These are phyloP conservation scores for Pardalotus punctatus DNA, from an alignment of 2,113 vertebrate genomes.

Conservation along the genomic window DNA sequence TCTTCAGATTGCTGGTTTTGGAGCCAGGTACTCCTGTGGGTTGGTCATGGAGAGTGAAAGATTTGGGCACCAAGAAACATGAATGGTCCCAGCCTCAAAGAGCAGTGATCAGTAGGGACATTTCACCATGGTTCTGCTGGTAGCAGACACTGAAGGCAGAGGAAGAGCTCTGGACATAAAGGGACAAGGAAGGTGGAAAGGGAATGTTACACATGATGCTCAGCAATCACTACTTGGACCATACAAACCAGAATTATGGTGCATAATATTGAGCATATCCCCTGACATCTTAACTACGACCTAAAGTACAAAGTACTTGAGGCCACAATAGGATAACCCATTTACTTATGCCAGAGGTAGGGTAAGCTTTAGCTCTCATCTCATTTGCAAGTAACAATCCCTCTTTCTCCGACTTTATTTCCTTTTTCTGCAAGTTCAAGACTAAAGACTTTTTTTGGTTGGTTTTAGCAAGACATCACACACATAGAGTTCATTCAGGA, in stretches of 20 bases:
- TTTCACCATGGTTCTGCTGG: neutral
- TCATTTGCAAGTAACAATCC: neutral
- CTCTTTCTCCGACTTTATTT: neutral
- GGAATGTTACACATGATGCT: rapidly evolving
- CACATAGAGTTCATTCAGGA: neutral
- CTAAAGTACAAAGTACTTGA: neutral
- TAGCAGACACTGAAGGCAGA: neutral
- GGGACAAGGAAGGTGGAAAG: neutral
- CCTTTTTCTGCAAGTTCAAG: neutral
- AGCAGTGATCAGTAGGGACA: neutral
- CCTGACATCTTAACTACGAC: neutral
- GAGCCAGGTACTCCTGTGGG: neutral
- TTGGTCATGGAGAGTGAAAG: neutral
- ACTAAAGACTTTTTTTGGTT: no score
- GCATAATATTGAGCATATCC: neutral
- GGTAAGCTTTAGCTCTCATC: neutral
- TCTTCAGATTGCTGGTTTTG: neutral
- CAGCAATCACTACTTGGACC: neutral
- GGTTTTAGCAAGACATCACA: neutral
- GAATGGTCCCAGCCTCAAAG: neutral
- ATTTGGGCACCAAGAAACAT: neutral
- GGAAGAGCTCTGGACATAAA: neutral
- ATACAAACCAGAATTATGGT: neutral
- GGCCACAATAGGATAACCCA: neutral
- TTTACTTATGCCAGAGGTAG: neutral